Evolutionary conservation across 2,113 vertebrate species (phyloP), one percentile per base, ranked within the genome.

Genomic region (Sinocyclocheilus grahami): DNA sequence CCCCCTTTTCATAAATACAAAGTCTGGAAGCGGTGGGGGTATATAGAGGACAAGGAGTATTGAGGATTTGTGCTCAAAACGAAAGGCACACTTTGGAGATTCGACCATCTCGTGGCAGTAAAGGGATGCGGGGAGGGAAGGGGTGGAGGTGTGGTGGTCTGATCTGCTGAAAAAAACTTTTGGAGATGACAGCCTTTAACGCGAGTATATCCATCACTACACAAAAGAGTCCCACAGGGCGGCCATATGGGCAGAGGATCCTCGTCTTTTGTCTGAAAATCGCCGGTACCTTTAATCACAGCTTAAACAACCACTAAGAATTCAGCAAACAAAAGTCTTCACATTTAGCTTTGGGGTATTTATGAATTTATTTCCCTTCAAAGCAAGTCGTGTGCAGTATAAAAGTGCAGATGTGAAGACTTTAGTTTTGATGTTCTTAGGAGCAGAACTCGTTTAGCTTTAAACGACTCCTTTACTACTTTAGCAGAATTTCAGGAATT

Each of bases 31-130:
- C 78, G 84, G 78, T 72, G 81, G 86, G 82, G 72, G 69, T 78
- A 37, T 82, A 65, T 80, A 60, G 30, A 58, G 83, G 85, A 86
- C 88, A 78, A 69, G 39, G 85, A 83, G 82, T 37, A 83, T 27
- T 39, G 75, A 82, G 86, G 20, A 84, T 82, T 46, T 90, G 91
- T 90, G 88, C 89, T 91, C 91, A 92, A 90, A 93, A 89, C 69
- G 58, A 93, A 91, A 92, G 92, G 91, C 92, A 93, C 94, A 93
- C 93, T 93, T 95, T 93, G 90, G 87, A 90, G 87, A 91, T 92
- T 91, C 91, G 89, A 88, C 24, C 42, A 89, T 81, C 87, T 74
- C 87, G 82, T 90, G 90, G 63, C 46, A 72, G 85, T 53, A 58
- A 62, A 60, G 63, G 55, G 48, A 85, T 75, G 33, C 39, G 13